These are phyloP conservation scores for Melanocharis versteri DNA, from an alignment of 2,113 vertebrate genomes.

Conservation along the genomic window DNA sequence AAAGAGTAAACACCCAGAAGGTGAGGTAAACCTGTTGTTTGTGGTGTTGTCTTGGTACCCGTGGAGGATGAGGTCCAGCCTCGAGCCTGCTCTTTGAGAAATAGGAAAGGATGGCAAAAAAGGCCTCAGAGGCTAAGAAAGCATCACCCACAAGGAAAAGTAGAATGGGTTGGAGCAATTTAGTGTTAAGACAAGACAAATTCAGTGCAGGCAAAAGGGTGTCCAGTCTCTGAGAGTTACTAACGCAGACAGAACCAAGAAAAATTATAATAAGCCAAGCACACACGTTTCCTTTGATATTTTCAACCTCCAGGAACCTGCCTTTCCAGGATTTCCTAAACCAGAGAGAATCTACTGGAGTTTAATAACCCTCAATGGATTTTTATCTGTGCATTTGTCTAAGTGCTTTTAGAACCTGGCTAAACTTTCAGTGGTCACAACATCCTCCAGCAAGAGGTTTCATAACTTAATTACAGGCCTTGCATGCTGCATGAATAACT, in stretches of 20 bases:
- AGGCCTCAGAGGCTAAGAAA: not conserved
- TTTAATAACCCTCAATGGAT: not conserved
- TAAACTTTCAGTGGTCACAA: not conserved
- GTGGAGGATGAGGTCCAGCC: not conserved
- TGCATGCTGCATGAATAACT: not conserved
- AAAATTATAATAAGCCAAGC: not conserved
- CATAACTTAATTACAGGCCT: not conserved
- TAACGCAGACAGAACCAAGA: not conserved
- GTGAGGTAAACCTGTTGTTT: not conserved
- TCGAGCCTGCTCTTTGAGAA: not conserved
- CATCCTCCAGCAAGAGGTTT: not conserved
- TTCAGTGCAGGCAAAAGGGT: not conserved
- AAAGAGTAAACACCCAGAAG: not conserved
- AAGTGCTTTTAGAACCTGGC: not conserved
- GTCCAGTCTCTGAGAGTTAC: not conserved
- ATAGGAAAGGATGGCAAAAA: not conserved
- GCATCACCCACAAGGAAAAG: not conserved
- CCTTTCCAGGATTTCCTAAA: not conserved
- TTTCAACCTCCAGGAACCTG: not conserved
- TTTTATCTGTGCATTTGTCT: not conserved
- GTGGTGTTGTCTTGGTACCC: not conserved
- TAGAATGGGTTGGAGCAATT: not conserved
- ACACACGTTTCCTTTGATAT: fast-evolving
- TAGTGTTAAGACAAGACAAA: not conserved
- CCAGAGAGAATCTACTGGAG: not conserved